Evolutionary conservation across 2,888 invertebrate species (phyloP).

Genomic region (Beris chalybata): DNA sequence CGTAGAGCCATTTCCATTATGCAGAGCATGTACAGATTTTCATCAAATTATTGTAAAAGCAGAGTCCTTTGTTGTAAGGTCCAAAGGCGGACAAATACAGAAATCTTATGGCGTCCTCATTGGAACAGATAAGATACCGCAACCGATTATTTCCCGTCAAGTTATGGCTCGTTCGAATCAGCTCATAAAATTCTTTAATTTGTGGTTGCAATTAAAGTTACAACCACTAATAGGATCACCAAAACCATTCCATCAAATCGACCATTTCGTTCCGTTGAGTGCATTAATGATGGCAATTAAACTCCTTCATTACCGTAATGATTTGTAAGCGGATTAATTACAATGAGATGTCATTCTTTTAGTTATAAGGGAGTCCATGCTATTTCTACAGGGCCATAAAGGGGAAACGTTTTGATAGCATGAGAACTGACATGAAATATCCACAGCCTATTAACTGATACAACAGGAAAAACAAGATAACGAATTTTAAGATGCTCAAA

Average conservation of each 20-base stretch:
- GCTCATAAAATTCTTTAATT: slow-evolving; percentile 1
- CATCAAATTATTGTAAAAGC: too few species aligned
- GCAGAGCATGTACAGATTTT: too few species aligned
- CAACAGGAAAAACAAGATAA: background rate
- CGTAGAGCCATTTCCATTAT: too few species aligned
- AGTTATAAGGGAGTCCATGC: too few species aligned
- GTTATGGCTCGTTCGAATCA: slow-evolving; percentile 7
- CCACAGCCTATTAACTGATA: too few species aligned
- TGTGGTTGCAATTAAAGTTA: slow-evolving; percentile 1
- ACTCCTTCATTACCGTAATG: background rate
- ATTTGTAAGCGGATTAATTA: slow-evolving; percentile 3
- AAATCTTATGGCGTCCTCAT: too few species aligned
- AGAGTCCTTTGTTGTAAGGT: too few species aligned
- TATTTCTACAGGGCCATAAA: too few species aligned
- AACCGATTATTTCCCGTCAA: background rate
- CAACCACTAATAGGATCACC: background rate
- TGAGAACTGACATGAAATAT: too few species aligned
- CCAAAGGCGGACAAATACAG: too few species aligned
- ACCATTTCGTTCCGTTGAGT: background rate
- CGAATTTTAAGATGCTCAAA: background rate
- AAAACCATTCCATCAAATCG: background rate
- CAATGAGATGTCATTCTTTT: background rate
- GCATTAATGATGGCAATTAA: background rate
- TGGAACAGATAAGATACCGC: too few species aligned
- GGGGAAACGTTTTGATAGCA: too few species aligned